A percentile compares a stretch with the other conserved stretches of the same genome.
Evolutionary conservation across 1,140 invertebrate species (phyloP).

Genomic region (Mizuhopecten yessoensis): DNA sequence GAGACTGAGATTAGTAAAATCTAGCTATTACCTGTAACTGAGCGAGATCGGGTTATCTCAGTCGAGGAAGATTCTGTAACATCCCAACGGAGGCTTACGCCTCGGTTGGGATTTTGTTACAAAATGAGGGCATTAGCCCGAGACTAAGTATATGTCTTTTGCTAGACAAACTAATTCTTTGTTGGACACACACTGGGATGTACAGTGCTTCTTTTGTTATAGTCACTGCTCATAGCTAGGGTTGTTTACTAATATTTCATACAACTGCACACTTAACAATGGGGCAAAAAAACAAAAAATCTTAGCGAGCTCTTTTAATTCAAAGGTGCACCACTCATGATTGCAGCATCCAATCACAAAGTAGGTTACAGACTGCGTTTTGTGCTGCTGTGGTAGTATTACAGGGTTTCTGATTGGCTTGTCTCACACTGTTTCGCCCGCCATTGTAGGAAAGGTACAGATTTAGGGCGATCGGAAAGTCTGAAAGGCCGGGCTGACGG

Average conservation of each 20-base stretch:
- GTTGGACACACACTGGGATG: neutral
- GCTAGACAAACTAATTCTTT: neutral
- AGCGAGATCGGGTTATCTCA: too few relatives aligned
- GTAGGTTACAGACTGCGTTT: neutral
- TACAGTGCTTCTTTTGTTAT: neutral
- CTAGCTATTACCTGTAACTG: too few relatives aligned
- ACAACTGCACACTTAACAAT: slow-evolving; percentile 5
- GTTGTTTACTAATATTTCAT: too few relatives aligned
- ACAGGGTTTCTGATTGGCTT: neutral
- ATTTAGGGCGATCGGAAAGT: slow-evolving; percentile 81
- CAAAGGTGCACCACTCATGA: neutral
- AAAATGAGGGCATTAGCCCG: too few relatives aligned
- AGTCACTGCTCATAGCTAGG: neutral
- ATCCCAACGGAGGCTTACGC: too few relatives aligned
- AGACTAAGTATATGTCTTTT: neutral
- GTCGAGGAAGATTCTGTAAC: too few relatives aligned
- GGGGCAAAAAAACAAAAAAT: neutral
- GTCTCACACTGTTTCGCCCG: slow-evolving; percentile 25
- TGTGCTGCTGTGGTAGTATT: neutral
- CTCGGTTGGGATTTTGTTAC: too few relatives aligned
- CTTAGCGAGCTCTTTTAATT: too few relatives aligned
- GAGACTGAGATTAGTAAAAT: too few relatives aligned
- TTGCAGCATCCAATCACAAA: slow-evolving; percentile 23
- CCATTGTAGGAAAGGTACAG: slow-evolving; percentile 65
- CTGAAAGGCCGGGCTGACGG: slow-evolving; percentile 77